Evolutionary conservation across 2,113 vertebrate species (phyloP).

Genomic region (Pelecanus crispus): DNA sequence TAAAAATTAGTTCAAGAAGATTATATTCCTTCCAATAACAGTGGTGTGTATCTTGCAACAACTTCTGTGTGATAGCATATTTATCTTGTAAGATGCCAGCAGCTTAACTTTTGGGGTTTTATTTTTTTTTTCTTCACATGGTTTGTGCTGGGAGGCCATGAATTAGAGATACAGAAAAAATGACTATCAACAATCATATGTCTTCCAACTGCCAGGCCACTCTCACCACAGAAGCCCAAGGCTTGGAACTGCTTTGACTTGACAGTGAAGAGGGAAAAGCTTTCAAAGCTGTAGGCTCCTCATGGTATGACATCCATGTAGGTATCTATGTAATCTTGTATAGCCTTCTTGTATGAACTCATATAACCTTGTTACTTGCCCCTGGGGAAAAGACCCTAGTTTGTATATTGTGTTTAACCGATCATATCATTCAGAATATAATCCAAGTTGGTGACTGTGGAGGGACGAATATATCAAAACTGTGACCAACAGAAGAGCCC

Average conservation of each 20-base stretch:
- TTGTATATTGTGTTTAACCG: not conserved
- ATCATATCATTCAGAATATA: not conserved
- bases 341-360: not conserved
- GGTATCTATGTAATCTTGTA: not conserved
- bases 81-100: not conserved
- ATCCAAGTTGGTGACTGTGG: not conserved
- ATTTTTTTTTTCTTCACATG: not conserved
- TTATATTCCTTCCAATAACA: not conserved
- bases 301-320: not conserved
- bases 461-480: not conserved
- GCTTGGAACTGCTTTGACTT: not conserved
- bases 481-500: not conserved
- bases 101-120: not conserved
- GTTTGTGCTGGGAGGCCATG: not conserved
- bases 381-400: not conserved
- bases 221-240: not conserved
- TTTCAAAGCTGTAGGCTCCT: not conserved
- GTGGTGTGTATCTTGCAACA: not conserved
- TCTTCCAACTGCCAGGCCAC: not conserved
- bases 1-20: not conserved
- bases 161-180: not conserved
- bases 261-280: not conserved
- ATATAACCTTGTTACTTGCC: not conserved
- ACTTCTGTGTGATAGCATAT: not conserved
- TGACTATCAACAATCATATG: accelerated